Percentiles rank a stretch among this genome's conserved stretches.
Evolutionary conservation across 2,113 vertebrate species (phyloP).

Genomic region (Phoxinus phoxinus): DNA sequence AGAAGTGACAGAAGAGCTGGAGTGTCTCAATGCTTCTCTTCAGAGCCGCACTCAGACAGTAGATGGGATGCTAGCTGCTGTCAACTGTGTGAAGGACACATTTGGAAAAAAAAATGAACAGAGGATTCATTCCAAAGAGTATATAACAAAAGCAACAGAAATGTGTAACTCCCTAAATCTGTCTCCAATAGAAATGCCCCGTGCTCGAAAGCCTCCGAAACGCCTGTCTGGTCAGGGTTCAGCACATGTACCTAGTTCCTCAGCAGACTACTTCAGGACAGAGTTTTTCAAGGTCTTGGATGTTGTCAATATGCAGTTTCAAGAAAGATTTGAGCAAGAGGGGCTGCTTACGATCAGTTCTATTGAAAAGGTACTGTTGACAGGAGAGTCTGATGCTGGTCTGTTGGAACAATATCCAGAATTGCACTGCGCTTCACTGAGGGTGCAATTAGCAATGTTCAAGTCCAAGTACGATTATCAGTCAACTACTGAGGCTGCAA

Average conservation of each 20-base stretch:
- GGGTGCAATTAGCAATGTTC: constrained; percentile 10
- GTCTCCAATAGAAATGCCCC: neutral
- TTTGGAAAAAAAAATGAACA: neutral
- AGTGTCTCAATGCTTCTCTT: neutral
- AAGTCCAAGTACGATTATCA: neutral
- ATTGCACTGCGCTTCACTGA: neutral
- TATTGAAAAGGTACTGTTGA: neutral
- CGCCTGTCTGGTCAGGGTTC: neutral
- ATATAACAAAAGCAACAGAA: neutral
- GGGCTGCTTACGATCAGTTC: neutral
- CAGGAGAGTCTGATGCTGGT: neutral
- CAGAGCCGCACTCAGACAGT: neutral
- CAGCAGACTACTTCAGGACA: neutral
- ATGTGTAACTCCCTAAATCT: constrained; percentile 13
- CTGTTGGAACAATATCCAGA: neutral
- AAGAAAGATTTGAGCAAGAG: neutral
- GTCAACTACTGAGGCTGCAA: constrained; percentile 12
- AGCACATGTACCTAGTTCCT: neutral
- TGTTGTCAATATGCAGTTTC: neutral
- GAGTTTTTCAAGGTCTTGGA: neutral
- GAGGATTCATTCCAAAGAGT: neutral
- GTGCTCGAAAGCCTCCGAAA: neutral
- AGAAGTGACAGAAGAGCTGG: neutral
- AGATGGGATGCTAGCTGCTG: neutral
- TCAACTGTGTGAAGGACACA: neutral